phyloP scores from a whole-genome alignment of 1,140 invertebrate species.

The Orchestia grillus region DNA sequence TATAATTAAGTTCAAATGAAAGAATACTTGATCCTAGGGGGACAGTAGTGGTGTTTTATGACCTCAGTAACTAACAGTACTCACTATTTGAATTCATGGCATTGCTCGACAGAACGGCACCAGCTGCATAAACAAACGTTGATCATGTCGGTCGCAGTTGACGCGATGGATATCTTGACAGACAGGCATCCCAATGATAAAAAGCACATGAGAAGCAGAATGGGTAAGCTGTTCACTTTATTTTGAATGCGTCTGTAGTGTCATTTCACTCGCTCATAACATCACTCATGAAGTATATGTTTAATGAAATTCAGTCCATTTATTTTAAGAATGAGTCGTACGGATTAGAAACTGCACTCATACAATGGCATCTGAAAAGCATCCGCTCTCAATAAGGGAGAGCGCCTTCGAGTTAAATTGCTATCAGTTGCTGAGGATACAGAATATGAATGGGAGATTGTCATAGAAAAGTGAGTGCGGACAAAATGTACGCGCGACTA shows the following conservation, averaged over 20 bases:
- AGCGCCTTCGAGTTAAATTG: neutral
- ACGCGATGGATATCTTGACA: neutral
- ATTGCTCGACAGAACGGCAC: neutral
- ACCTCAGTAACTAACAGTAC: neutral
- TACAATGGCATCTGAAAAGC: neutral
- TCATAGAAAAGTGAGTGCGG: too few relatives aligned
- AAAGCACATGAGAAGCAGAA: too few relatives aligned
- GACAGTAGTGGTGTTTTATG: neutral
- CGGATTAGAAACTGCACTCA: neutral
- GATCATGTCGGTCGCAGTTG: too few relatives aligned
- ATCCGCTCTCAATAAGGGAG: neutral
- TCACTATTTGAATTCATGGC: neutral
- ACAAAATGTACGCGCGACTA: too few relatives aligned
- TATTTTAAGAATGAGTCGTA: neutral
- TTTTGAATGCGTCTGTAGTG: neutral
- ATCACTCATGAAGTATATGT: neutral
- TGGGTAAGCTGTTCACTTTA: neutral
- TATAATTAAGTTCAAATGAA: neutral
- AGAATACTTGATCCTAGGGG: neutral
- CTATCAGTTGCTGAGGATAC: neutral
- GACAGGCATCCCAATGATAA: too few relatives aligned
- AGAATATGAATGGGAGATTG: neutral
- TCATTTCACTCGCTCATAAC: neutral
- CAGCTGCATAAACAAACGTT: neutral
- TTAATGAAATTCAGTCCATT: neutral